A percentile compares a stretch with the other conserved stretches of the same genome.
phyloP scores from a whole-genome alignment of 2,888 invertebrate genomes.

The Tanypteryx hageni region DNA sequence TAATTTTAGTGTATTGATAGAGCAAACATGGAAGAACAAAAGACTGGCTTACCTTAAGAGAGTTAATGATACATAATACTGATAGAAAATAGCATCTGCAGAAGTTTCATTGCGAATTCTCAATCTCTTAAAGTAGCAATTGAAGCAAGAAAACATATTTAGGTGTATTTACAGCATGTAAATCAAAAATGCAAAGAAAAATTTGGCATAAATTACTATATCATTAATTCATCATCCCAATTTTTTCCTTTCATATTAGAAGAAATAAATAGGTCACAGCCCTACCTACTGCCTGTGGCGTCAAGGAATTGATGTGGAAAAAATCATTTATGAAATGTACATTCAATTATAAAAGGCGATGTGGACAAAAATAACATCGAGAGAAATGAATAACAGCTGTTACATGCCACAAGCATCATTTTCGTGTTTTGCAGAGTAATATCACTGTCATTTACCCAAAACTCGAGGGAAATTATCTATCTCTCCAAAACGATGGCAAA shows the following conservation, averaged over 20 bases:
- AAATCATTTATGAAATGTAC: no score
- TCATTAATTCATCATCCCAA: not conserved
- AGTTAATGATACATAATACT: conserved; percentile 41
- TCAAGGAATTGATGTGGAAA: not conserved
- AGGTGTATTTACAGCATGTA: not conserved
- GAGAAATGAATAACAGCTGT: not conserved
- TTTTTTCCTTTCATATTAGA: not conserved
- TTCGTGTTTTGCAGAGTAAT: no score
- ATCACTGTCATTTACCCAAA: not conserved
- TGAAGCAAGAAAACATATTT: not conserved
- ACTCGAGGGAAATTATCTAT: not conserved
- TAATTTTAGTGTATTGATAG: not conserved
- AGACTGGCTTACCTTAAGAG: conserved; percentile 9
- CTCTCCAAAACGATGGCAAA: no score
- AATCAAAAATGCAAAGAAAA: not conserved
- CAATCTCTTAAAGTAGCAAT: not conserved
- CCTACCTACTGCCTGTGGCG: not conserved
- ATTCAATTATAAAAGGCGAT: no score
- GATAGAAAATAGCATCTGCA: conserved; percentile 45
- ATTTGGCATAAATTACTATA: not conserved
- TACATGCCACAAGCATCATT: not conserved
- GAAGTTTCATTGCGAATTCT: not conserved
- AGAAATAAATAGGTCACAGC: conserved; percentile 32
- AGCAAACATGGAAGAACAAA: not conserved
- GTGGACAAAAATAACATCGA: no score